Percentiles rank a stretch among this genome's conserved stretches.
phyloP scores from a whole-genome alignment of 2,113 vertebrate species.

The Meles meles region DNA sequence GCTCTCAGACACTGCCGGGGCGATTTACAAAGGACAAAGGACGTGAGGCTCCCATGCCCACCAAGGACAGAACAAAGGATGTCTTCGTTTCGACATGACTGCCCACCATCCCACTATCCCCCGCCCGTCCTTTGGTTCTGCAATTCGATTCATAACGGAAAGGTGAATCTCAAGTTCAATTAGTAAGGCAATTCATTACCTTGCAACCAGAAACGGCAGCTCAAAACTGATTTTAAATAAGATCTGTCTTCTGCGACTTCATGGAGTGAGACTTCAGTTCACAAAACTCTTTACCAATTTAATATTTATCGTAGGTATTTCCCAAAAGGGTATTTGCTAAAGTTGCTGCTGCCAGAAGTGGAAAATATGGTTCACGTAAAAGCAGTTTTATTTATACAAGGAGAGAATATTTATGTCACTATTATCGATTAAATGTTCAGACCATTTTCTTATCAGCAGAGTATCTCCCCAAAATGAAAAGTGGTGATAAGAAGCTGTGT shows the following conservation, averaged over 20 bases:
- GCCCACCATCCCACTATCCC: not conserved
- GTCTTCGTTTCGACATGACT: not conserved
- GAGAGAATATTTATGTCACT: not conserved
- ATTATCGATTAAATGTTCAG: not conserved
- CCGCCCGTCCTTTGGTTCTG: not conserved
- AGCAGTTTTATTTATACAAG: not conserved
- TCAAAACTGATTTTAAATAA: conserved; percentile 22
- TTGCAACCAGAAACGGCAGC: not conserved
- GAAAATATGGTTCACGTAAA: not conserved
- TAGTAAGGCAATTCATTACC: not conserved
- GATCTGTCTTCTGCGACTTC: not conserved
- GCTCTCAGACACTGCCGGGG: not conserved
- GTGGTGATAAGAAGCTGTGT: not conserved
- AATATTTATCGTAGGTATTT: conserved; percentile 40
- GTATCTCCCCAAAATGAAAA: not conserved
- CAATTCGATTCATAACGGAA: not conserved
- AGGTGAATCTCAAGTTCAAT: not conserved
- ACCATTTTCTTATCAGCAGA: not conserved
- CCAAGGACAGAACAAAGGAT: not conserved
- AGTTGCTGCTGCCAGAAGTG: not conserved
- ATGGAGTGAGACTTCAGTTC: not conserved
- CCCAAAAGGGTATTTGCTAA: conserved; percentile 19
- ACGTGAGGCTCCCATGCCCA: accelerated
- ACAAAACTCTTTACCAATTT: not conserved
- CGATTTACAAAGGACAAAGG: not conserved